These are phyloP conservation scores for Sebastes vulpes DNA, from an alignment of 2,797 vertebrate species.

Conservation along the genomic window DNA sequence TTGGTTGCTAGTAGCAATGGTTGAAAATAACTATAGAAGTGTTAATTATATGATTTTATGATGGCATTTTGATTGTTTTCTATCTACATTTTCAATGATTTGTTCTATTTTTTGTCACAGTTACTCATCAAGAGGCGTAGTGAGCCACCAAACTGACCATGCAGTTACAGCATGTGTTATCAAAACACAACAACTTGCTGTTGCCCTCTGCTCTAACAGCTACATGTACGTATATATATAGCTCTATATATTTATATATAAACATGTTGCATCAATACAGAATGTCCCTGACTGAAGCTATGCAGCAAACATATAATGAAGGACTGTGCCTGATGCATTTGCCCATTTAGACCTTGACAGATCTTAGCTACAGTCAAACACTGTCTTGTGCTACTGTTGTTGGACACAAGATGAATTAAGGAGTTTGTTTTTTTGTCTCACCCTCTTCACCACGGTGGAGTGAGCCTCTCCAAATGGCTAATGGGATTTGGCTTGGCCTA, in stretches of 20 bases:
- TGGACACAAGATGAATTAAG: conserved; percentile 6
- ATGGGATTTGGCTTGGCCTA: conserved; percentile 27
- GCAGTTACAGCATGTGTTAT: background rate
- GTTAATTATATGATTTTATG: background rate
- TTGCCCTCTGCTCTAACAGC: background rate
- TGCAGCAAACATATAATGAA: background rate
- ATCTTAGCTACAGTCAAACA: background rate
- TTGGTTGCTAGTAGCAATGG: background rate
- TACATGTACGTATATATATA: background rate
- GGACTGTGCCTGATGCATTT: background rate
- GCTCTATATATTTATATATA: background rate
- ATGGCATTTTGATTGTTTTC: background rate
- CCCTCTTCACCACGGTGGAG: background rate
- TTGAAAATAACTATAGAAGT: background rate
- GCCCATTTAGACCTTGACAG: background rate
- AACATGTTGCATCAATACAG: background rate
- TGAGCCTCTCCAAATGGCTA: conserved; percentile 24
- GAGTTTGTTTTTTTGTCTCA: conserved; percentile 13
- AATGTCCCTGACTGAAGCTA: conserved; percentile 10
- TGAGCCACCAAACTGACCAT: background rate
- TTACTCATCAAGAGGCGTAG: background rate
- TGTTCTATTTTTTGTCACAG: background rate
- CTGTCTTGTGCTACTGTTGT: background rate
- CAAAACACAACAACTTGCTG: background rate
- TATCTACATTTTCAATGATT: background rate